Base-by-base conservation (phyloP, 2,888 invertebrate species). In the Smittia sp. region DNA sequence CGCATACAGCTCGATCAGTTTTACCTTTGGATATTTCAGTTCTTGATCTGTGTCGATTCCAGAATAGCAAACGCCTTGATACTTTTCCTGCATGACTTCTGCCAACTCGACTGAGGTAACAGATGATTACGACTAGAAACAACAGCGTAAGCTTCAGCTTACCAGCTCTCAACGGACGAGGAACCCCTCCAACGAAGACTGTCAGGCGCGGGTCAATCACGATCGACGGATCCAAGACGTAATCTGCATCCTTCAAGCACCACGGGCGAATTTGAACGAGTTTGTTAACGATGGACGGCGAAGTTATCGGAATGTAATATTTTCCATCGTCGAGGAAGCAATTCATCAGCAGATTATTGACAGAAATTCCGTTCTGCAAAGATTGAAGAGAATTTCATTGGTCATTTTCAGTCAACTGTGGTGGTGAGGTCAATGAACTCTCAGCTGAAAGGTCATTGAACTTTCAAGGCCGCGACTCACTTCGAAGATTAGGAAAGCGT, bases 31-130 rank as follows among this genome's bases (percentile, higher is more conserved):
- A 83, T 99, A 99, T 83, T 98, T 98, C 78, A 99, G 87, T 83
- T 99, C 98, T 0, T 98, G 98, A 84, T 99, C 98, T 2, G 98
- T 98, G 84, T 99, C 98, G 81, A 99, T 98, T 79, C 98, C 98
- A 63, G 98, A 98, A 85, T 99, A 99, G 83, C 98, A 98, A 74
- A 99, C 98, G 70, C 97, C 96, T 25, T 98, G 98, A 83, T 98
- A 99, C 78, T 97, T 86, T 79, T 96, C 90, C 85, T 98, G 96
- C 96, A 99, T 98, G 75, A 98, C 98, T 93, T 95, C 95, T 67
- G 98, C 98, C 81, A 99, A 86, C 85, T 99, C 98, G 80, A 95
- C 94, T 93, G 84, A 32, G 11, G 13, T 18, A 13, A 54, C 22
- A 32, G 18, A 11, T 9, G 22, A n/a, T 54, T 32, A 13, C 38